These are phyloP conservation scores for Tachuris rubrigastra DNA, from an alignment of 2,113 vertebrate genomes.

Conservation along the genomic window DNA sequence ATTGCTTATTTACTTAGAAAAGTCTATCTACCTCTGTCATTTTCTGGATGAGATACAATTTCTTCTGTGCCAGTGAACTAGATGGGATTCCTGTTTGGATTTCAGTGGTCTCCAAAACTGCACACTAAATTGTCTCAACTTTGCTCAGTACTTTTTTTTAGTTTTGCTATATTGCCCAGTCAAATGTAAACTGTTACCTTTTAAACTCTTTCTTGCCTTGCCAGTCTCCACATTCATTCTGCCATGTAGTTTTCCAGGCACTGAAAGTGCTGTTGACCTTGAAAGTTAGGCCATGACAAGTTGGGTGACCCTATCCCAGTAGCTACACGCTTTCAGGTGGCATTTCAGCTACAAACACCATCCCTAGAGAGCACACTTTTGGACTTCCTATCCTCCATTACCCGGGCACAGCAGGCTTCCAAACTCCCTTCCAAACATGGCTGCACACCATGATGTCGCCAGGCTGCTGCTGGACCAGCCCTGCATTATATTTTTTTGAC, in stretches of 20 bases:
- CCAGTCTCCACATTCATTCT: neutral
- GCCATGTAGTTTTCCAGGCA: neutral
- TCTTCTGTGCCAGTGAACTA: neutral
- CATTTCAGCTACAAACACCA: fast-evolving
- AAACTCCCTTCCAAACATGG: neutral
- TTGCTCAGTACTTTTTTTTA: neutral
- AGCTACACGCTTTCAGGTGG: neutral
- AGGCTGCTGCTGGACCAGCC: neutral
- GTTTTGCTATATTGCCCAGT: neutral
- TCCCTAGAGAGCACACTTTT: neutral
- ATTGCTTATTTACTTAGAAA: neutral
- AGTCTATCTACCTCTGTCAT: neutral
- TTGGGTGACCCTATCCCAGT: neutral
- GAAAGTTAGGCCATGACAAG: neutral
- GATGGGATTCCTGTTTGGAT: neutral
- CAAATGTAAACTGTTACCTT: neutral
- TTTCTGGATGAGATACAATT: neutral
- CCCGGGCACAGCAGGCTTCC: neutral
- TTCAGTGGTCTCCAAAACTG: neutral
- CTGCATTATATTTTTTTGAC: conserved; percentile 37
- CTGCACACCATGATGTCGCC: neutral
- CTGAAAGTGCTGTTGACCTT: neutral
- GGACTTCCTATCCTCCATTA: neutral
- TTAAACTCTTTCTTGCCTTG: neutral
- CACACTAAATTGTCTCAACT: neutral